Evolutionary conservation across 2,888 invertebrate genomes (phyloP), one percentile per base, ranked within the genome.

Genomic region (Sericinus montela): DNA sequence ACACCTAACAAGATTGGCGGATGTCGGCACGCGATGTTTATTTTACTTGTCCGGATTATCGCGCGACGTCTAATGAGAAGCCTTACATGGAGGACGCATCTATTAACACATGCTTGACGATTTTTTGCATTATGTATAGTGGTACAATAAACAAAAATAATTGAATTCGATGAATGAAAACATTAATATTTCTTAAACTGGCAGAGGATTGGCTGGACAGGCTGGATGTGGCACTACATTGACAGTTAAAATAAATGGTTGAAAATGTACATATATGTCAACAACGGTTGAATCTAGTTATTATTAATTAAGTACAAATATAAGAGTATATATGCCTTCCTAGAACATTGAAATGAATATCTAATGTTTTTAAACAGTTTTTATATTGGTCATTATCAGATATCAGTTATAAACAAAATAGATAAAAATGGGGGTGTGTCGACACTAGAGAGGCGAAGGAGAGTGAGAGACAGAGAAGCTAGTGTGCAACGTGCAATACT

Each of bases 401-500:
- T 11, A n/a, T 1, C 2, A 11, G 11, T 11, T 11, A 32, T 32
- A 11, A 32, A 32, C 32, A 32, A n/a, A 11, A 32, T 7, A 6
- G 32, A 6, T 11, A 32, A 6, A 11, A 32, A 6, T 6, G 10
- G 32, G 32, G 32, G 32, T 11, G 32, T 32, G 32, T 32, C 32
- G 11, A 11, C 6, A 11, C 6, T 9, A 11, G 8, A 25, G 13
- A 11, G 11, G 32, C 11, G 32, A 11, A 6, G 11, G 32, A 11
- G 4, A 32, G 11, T 32, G 11, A 6, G 32, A 11, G 11, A 6
- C 5, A 11, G 5, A 11, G 32, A n/a, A 7, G 32, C 1, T 6
- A 5, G 30, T 11, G 32, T 32, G 0, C 10, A 5, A 11, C 10
- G 32, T 32, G 11, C 13, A 6, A 32, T 85, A 89, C 89, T 89